A percentile compares a stretch with the other conserved stretches of the same genome.
Conservation (phyloP, 92 coral and sea anemone genomes). For the Metridium senile region DNA sequence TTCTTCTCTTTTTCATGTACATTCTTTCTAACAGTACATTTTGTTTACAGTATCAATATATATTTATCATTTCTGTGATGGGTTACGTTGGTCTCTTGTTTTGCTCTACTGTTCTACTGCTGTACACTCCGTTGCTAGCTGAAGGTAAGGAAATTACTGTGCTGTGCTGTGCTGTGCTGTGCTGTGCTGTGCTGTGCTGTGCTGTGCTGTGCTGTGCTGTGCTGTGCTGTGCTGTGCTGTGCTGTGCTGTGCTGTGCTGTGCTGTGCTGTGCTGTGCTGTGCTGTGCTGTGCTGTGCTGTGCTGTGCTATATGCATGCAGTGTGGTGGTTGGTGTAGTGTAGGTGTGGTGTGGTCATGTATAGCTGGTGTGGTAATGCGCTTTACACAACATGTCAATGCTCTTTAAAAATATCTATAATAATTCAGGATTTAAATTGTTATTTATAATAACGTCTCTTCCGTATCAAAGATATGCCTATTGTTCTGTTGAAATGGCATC, state of each 20-base stretch:
- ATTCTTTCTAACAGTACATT: too few relatives aligned
- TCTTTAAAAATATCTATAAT: too few relatives aligned
- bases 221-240: background rate
- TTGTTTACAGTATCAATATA: too few relatives aligned
- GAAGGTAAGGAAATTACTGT: background rate
- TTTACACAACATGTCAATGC: too few relatives aligned
- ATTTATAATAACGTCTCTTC: too few relatives aligned
- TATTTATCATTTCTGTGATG: too few relatives aligned
- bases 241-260: conserved; percentile 7
- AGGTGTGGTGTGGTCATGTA: conserved; percentile 3
- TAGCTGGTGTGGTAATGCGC: too few relatives aligned
- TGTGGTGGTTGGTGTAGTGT: background rate
- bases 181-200: background rate
- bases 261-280: conserved; percentile 1
- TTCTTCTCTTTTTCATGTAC: too few relatives aligned
- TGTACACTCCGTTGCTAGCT: background rate
- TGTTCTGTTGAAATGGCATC: too few relatives aligned
- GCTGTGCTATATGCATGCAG: background rate
- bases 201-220: background rate
- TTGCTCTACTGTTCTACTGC: background rate
- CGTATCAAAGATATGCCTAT: too few relatives aligned
- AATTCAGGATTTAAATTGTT: too few relatives aligned
- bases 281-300: background rate
- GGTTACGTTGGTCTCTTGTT: background rate
- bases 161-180: background rate